Percentiles rank a stretch among this genome's conserved stretches.
These are phyloP conservation scores for Prionace glauca DNA, from an alignment of 2,797 vertebrate species.

Conservation along the genomic window DNA sequence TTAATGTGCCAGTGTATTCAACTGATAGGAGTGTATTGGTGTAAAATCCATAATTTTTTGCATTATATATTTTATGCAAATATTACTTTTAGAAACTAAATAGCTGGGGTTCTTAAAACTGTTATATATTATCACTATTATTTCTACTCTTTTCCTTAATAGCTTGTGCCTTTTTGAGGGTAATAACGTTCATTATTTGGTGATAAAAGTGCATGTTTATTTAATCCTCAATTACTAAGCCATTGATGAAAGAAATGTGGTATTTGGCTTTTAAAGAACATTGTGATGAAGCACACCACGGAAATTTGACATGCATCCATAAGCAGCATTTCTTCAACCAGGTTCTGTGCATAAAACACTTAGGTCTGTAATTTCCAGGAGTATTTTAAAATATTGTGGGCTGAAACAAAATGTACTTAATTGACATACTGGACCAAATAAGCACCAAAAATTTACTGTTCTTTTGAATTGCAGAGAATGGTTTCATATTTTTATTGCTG, in stretches of 20 bases:
- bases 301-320: not conserved
- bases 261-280: not conserved
- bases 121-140: not conserved
- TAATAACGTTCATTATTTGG: not conserved
- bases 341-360: not conserved
- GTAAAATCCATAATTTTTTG: not conserved
- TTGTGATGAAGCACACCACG: not conserved
- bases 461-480: not conserved
- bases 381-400: not conserved
- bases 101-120: not conserved
- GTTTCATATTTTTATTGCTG: not conserved
- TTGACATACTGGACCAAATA: not conserved
- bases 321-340: not conserved
- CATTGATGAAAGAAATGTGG: not conserved
- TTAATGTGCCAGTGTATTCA: not conserved
- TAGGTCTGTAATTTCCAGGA: not conserved
- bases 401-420: conserved; percentile 1
- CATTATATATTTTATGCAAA: conserved; percentile 3
- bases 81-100: not conserved
- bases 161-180: not conserved
- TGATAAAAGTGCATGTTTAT: not conserved
- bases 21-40: not conserved
- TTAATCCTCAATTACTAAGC: not conserved
- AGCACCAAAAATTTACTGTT: not conserved
- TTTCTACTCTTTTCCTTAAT: not conserved